phyloP scores from a whole-genome alignment of 2,888 invertebrate genomes.

The Imbricaverruca yamaguchii region DNA sequence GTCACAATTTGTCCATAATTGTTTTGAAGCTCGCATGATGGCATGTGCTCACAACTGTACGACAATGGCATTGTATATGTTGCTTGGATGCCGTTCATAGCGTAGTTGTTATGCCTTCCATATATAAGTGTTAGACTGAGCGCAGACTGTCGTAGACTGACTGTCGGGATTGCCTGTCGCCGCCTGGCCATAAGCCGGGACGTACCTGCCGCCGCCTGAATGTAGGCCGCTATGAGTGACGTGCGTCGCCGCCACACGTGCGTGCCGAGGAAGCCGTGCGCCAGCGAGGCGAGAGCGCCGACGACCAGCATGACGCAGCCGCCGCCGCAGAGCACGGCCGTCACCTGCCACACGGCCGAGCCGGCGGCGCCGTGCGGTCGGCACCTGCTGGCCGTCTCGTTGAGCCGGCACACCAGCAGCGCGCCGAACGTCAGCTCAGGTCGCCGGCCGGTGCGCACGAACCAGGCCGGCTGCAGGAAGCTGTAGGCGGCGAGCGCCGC shows the following conservation, averaged over 20 bases:
- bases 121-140: too few species aligned
- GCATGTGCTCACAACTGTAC: too few species aligned
- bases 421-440: conserved; percentile 25
- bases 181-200: too few species aligned
- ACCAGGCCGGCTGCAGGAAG: conserved; percentile 43
- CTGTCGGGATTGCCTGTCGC: too few species aligned
- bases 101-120: too few species aligned
- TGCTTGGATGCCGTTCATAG: too few species aligned
- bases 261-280: conserved; percentile 36
- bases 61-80: too few species aligned
- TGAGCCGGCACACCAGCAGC: conserved; percentile 29
- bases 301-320: conserved; percentile 39
- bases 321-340: conserved; percentile 39
- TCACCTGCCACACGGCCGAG: conserved; percentile 39
- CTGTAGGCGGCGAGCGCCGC: conserved; percentile 41
- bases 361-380: conserved; percentile 33
- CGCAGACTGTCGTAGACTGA: too few species aligned
- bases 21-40: too few species aligned
- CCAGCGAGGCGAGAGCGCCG: conserved; percentile 37
- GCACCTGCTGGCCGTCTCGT: conserved; percentile 25
- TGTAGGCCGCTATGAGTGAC: conserved; percentile 36
- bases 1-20: too few species aligned
- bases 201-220: conserved; percentile 40
- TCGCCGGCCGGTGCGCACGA: conserved; percentile 35
- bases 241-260: conserved; percentile 36